phyloP scores from a whole-genome alignment of 2,797 vertebrate species.

The Margarornis squamiger region DNA sequence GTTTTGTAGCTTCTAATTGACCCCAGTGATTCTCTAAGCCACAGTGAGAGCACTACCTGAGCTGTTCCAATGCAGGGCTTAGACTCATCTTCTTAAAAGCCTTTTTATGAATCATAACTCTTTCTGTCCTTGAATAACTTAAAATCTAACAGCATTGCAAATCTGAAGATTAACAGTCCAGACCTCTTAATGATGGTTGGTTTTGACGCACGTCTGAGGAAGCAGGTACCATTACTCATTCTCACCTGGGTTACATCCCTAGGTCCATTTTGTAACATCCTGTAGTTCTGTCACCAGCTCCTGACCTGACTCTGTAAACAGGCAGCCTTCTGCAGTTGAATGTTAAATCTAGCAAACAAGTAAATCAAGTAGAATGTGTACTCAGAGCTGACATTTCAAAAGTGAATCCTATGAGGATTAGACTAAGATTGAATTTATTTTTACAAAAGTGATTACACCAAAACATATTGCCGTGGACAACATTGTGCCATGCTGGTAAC shows the following conservation, averaged over 20 bases:
- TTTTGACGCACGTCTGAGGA: not conserved
- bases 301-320: conserved; percentile 6
- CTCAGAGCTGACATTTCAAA: not conserved
- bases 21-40: not conserved
- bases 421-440: not conserved
- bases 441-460: not conserved
- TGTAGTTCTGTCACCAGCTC: not conserved
- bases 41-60: not conserved
- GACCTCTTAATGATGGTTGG: not conserved
- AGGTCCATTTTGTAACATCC: not conserved
- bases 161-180: conserved; percentile 11
- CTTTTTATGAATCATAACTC: conserved; percentile 51
- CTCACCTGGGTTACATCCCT: not conserved
- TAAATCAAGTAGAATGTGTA: not conserved
- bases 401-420: not conserved
- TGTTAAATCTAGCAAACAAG: not conserved
- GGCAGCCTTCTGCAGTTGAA: not conserved
- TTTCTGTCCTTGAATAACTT: conserved; percentile 36
- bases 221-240: conserved; percentile 18
- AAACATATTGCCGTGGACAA: not conserved
- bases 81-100: conserved; percentile 51
- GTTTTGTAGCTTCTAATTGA: conserved; percentile 27
- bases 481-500: not conserved
- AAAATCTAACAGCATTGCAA: not conserved
- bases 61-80: not conserved